Conservation (phyloP, 2,888 invertebrate genomes). For the Apamea anceps region DNA sequence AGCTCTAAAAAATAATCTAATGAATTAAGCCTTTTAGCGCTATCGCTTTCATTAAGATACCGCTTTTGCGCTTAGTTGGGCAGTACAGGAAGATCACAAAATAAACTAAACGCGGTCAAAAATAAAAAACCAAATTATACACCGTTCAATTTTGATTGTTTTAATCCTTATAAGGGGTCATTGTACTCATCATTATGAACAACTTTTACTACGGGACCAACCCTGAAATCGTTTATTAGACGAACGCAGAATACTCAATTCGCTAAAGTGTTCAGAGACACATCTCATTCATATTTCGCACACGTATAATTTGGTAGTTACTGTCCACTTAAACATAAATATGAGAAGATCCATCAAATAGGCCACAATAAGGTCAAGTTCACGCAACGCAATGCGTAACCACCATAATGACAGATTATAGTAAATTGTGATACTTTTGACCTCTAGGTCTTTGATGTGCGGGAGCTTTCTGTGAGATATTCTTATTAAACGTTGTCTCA, state of each 20-base stretch:
- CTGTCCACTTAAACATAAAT: conserved; percentile 56
- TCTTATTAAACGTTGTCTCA: neutral
- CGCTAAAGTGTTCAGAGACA: conserved; percentile 22
- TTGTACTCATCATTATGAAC: too few relatives aligned
- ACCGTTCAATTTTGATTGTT: too few relatives aligned
- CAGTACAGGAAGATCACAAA: too few relatives aligned
- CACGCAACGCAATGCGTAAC: conserved; percentile 45
- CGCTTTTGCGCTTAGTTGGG: too few relatives aligned
- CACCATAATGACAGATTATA: conserved; percentile 48
- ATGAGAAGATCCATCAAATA: conserved; percentile 64
- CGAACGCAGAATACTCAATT: conserved; percentile 29
- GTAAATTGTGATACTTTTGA: conserved; percentile 56
- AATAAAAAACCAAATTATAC: too few relatives aligned
- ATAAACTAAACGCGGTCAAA: too few relatives aligned
- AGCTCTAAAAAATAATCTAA: too few relatives aligned
- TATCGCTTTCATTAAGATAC: too few relatives aligned
- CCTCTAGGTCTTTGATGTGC: conserved; percentile 38
- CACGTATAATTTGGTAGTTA: conserved; percentile 55
- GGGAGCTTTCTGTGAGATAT: conserved; percentile 22
- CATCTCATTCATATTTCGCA: conserved; percentile 51
- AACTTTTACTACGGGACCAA: too few relatives aligned
- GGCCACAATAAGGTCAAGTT: conserved; percentile 63
- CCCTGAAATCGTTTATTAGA: neutral
- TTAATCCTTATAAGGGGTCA: too few relatives aligned
- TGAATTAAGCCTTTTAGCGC: too few relatives aligned